phyloP scores from a whole-genome alignment of 64 coral and sea anemone genomes.

The Montipora efflorescens region DNA sequence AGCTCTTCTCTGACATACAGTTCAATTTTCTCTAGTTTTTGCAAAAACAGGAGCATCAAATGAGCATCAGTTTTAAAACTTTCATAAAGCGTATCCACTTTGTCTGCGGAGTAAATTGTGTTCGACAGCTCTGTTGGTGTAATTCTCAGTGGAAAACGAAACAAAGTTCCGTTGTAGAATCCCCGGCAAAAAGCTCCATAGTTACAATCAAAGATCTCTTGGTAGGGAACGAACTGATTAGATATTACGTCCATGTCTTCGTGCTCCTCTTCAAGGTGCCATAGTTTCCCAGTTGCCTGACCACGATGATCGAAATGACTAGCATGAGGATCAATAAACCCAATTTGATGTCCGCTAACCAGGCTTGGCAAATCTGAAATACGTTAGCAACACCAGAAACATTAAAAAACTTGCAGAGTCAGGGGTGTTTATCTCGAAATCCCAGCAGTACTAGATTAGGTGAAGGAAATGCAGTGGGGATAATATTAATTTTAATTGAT shows the following conservation, averaged over 20 bases:
- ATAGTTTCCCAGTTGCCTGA: conserved; percentile 55
- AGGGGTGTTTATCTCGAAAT: too few species aligned
- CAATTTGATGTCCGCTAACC: conserved; percentile 57
- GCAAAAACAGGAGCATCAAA: conserved; percentile 78
- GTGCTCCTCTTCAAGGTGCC: background rate
- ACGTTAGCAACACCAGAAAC: background rate
- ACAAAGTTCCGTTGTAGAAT: conserved; percentile 80
- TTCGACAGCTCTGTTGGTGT: conserved; percentile 70
- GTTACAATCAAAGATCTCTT: conserved; percentile 72
- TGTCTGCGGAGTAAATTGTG: conserved; percentile 80
- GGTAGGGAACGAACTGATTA: conserved; percentile 87
- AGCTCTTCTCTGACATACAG: conserved; percentile 57
- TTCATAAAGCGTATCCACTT: conserved; percentile 65
- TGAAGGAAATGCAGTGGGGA: too few species aligned
- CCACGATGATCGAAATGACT: conserved; percentile 40
- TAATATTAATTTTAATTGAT: too few species aligned
- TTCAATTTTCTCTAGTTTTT: conserved; percentile 76
- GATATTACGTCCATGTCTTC: conserved; percentile 28
- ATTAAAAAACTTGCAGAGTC: too few species aligned
- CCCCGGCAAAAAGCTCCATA: conserved; percentile 62
- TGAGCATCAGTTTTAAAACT: conserved; percentile 80
- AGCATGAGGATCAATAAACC: conserved; percentile 81
- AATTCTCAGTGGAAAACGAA: conserved; percentile 88
- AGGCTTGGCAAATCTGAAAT: conserved; percentile 85
- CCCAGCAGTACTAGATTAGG: too few species aligned